These are phyloP conservation scores for Cariama cristata DNA, from an alignment of 2,113 vertebrate genomes.

Conservation along the genomic window DNA sequence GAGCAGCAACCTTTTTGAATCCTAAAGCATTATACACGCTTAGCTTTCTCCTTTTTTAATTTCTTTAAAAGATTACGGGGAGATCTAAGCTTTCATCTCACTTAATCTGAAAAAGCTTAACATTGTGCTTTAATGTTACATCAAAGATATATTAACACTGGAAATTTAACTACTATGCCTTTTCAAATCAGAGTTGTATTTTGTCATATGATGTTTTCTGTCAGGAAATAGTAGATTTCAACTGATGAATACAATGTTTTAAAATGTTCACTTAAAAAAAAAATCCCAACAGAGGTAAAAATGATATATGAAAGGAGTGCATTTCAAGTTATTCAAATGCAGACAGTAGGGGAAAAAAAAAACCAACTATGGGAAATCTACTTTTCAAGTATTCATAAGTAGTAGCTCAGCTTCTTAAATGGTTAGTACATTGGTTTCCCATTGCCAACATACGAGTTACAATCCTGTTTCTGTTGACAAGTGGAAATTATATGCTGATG, in stretches of 20 bases:
- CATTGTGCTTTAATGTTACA: neutral
- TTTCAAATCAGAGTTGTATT: neutral
- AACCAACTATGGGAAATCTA: neutral
- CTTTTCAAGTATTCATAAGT: neutral
- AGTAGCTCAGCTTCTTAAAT: neutral
- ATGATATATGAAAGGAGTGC: neutral
- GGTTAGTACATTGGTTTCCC: neutral
- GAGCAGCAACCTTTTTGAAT: neutral
- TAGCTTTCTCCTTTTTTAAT: neutral
- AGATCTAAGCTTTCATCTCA: neutral
- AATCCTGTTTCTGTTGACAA: neutral
- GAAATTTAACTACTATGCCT: neutral
- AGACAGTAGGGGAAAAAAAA: neutral
- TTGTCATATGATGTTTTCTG: neutral
- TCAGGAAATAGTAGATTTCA: neutral
- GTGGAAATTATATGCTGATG: neutral
- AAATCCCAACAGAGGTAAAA: neutral
- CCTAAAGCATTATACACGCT: neutral
- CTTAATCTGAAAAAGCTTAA: neutral
- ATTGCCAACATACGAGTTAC: neutral
- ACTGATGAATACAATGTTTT: neutral
- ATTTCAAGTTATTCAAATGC: neutral
- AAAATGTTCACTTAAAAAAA: neutral
- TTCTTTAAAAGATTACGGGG: neutral
- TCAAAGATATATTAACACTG: neutral